Evolutionary conservation across 2,797 vertebrate genomes (phyloP).

Genomic region (Trachurus trachurus): DNA sequence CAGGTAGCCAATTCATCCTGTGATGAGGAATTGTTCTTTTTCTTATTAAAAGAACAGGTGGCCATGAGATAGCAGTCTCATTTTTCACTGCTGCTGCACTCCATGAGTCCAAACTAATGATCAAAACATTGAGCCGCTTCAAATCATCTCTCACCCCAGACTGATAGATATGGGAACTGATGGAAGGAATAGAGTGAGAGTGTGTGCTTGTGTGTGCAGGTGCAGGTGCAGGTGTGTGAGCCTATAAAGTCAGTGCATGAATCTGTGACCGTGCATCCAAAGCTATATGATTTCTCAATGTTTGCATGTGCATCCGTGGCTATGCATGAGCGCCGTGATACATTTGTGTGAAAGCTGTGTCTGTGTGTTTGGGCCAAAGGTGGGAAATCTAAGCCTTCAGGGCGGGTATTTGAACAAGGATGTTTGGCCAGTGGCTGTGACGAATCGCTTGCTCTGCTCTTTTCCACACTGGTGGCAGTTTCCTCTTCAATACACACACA

Average conservation of each 20-base stretch:
- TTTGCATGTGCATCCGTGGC: neutral
- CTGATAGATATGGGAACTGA: conserved; percentile 67
- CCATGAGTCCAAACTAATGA: conserved; percentile 81
- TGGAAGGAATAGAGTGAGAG: conserved; percentile 13
- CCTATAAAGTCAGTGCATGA: neutral
- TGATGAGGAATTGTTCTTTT: conserved; percentile 74
- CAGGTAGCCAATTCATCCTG: conserved; percentile 63
- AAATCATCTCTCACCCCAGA: conserved; percentile 73
- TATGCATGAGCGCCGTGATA: neutral
- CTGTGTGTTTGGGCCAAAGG: neutral
- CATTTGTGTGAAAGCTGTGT: neutral
- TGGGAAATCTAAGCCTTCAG: neutral
- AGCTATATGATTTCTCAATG: neutral
- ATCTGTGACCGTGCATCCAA: neutral
- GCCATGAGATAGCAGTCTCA: conserved; percentile 72
- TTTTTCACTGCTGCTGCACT: conserved; percentile 75
- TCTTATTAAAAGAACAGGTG: conserved; percentile 82
- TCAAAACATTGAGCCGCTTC: conserved; percentile 76
- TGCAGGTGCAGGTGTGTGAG: conserved; percentile 24
- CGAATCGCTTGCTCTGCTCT: conserved; percentile 41
- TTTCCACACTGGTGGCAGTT: conserved; percentile 39
- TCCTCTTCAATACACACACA: conserved; percentile 8
- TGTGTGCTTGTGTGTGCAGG: conserved; percentile 4
- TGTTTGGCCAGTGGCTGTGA: conserved; percentile 37
- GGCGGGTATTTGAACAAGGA: conserved; percentile 16